A percentile compares a stretch with the other conserved stretches of the same genome.
These are phyloP conservation scores for Oreotrochilus melanogaster DNA, from an alignment of 2,113 vertebrate genomes.

Conservation along the genomic window DNA sequence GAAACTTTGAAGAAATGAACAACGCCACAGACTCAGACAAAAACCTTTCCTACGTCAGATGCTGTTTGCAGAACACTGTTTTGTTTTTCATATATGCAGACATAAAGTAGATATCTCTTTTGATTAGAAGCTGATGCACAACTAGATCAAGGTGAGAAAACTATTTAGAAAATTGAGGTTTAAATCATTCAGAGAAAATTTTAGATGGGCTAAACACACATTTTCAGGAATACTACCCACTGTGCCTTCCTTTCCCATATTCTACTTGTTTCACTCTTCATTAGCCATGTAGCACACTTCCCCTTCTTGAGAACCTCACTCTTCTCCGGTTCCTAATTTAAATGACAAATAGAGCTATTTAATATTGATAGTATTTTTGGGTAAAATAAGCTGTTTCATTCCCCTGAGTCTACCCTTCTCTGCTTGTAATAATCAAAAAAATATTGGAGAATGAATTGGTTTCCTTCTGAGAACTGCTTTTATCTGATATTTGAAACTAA, in stretches of 20 bases:
- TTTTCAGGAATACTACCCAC: not conserved
- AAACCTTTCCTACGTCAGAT: not conserved
- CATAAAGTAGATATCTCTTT: not conserved
- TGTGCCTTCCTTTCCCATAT: not conserved
- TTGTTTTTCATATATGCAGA: not conserved
- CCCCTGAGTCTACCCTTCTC: not conserved
- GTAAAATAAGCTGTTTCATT: not conserved
- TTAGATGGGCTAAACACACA: not conserved
- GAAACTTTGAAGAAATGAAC: not conserved
- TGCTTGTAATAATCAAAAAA: not conserved
- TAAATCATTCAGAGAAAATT: not conserved
- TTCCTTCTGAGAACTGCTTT: not conserved
- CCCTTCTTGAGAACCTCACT: not conserved
- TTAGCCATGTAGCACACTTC: not conserved
- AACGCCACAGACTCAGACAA: not conserved
- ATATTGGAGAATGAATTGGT: not conserved
- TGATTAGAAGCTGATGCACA: not conserved
- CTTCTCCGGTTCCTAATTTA: not conserved
- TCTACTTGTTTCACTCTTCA: not conserved
- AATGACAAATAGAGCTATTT: conserved; percentile 19
- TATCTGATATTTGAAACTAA: not conserved
- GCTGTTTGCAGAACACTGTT: not conserved
- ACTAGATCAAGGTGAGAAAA: not conserved
- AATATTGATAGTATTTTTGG: not conserved
- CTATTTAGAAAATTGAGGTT: not conserved